phyloP scores from a whole-genome alignment of 2,797 vertebrate species.

The Gallinago nigripennis region DNA sequence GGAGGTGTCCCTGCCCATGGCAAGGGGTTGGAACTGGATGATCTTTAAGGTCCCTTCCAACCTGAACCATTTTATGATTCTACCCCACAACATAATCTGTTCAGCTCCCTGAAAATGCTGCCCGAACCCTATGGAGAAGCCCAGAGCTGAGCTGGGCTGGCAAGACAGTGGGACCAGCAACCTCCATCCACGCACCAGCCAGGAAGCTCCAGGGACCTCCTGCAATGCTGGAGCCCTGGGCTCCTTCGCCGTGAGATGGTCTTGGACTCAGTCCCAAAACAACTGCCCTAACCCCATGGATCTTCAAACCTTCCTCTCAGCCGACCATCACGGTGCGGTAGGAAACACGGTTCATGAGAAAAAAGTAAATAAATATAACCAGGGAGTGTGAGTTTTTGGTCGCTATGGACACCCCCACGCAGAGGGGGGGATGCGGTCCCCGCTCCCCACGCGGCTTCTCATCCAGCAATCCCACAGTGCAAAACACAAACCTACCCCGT shows the following conservation, averaged over 20 bases:
- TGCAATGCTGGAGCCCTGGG: background rate
- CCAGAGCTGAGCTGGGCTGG: background rate
- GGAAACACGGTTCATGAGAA: background rate
- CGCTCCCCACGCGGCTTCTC: background rate
- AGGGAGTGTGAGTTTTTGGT: background rate
- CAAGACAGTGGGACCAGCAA: background rate
- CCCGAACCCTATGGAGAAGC: background rate
- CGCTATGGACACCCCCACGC: fast-evolving
- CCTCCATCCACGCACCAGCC: fast-evolving
- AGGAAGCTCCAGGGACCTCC: background rate
- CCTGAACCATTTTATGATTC: no score
- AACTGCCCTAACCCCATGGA: background rate
- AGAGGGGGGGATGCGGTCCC: background rate
- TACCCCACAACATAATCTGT: background rate
- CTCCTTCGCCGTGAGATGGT: background rate
- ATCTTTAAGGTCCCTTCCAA: no score
- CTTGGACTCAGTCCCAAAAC: background rate
- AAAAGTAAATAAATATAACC: background rate
- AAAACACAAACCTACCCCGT: background rate
- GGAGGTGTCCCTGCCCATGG: no score
- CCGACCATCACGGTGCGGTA: fast-evolving
- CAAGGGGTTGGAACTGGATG: no score
- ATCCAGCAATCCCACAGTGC: background rate
- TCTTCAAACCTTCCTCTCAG: background rate
- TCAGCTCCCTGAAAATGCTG: background rate